Base-by-base conservation (phyloP, 2,113 vertebrate species). In the Zingel zingel region DNA sequence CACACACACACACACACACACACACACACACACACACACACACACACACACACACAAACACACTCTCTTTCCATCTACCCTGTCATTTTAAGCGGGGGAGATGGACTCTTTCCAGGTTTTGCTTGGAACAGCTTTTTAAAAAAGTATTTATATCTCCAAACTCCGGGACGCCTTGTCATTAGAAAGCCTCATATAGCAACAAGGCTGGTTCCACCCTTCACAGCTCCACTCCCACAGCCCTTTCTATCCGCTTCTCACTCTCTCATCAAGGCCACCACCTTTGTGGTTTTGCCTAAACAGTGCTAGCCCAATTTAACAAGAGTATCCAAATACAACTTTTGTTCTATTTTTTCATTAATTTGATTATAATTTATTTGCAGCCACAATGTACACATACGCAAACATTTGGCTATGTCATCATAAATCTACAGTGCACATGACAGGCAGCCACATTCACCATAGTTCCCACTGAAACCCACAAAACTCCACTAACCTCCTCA, bases 111-210 rank as follows among this genome's bases (percentile, higher is more conserved):
- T 86, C 82, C 91, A 89, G 73, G 36, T 73, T 92, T 88, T 77
- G 59, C 57, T 77, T 74, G 36, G 79, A 90, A 74, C 48, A 66
- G 47, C 51, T 54, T 83, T 73, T 79, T 8, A 14, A 13, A 33
- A 58, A 75, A 48, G 27, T 93, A 94, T 94, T 92, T 94, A 86
- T 91, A 90, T 83, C 86, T 73, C 86, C 57, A 81, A 87, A 87
- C 86, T 86, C 30, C 9, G 71, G 63, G 58, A 33, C 30, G 86
- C 86, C 94, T 91, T 94, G 92, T 95, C 91, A 95, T 95, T 95
- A 94, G 66, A 66, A 73, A 2, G 33, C 79, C 82, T 84, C 83
- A 71, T 88, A 88, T 91, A 91, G 89, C 53, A 77, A 13, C 11
- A 0, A 36, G 65, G 11, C 27, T 11, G 66, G 89, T 71, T 74